Evolutionary conservation across 2,888 invertebrate genomes (phyloP).

Genomic region (Zhuqinia jingwanae): DNA sequence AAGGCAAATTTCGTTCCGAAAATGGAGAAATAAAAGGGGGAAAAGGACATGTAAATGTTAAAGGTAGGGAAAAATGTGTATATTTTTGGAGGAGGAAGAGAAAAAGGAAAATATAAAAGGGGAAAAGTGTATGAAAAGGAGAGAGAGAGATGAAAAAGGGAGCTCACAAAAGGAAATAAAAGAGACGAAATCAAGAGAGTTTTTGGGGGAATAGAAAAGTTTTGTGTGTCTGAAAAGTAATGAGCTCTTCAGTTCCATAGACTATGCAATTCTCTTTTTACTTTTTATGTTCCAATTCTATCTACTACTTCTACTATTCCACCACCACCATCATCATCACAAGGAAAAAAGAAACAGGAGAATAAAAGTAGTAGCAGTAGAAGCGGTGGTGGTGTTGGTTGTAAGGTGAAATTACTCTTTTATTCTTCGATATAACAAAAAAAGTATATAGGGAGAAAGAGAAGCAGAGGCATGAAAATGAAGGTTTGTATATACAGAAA

Average conservation of each 20-base stretch:
- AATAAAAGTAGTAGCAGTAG: neutral
- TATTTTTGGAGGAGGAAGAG: conserved; percentile 29
- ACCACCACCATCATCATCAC: no score
- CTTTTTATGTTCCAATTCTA: conserved; percentile 24
- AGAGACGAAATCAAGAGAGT: conserved; percentile 64
- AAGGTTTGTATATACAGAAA: neutral
- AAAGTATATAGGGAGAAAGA: no score
- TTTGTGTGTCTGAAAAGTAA: conserved; percentile 70
- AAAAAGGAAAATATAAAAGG: conserved; percentile 35
- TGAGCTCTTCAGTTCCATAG: conserved; percentile 67
- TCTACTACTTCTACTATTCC: no score
- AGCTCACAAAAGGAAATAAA: conserved; percentile 61
- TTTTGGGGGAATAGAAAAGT: conserved; percentile 70
- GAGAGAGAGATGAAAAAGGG: conserved; percentile 66
- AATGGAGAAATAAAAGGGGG: conserved; percentile 64
- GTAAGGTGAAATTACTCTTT: conserved; percentile 63
- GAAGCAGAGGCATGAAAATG: conserved; percentile 24
- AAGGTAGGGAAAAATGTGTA: conserved; percentile 46
- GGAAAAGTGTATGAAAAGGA: conserved; percentile 46
- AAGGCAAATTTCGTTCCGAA: conserved; percentile 16
- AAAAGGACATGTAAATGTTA: conserved; percentile 34
- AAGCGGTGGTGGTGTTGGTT: conserved; percentile 2
- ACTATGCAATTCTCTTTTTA: conserved; percentile 52
- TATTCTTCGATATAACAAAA: conserved; percentile 38
- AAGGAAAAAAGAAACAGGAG: conserved; percentile 56